phyloP scores from a whole-genome alignment of 2,888 invertebrate genomes.

The Metalampra italica region DNA sequence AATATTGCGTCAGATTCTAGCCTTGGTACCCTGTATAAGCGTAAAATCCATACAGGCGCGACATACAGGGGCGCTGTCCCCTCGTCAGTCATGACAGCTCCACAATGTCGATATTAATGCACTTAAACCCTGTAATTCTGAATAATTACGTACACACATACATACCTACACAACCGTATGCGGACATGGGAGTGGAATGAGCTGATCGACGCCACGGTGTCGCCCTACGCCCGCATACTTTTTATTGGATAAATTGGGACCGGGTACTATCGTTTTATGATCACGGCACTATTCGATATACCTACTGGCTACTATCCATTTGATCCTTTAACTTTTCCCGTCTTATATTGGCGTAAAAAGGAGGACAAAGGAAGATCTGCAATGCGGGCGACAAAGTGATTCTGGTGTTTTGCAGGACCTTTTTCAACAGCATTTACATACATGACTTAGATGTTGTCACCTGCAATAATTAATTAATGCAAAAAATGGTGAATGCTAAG shows the following conservation, averaged over 20 bases:
- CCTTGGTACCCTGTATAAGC: too few relatives aligned
- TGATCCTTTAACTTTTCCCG: not conserved
- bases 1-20: too few relatives aligned
- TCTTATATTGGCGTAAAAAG: not conserved
- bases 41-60: not conserved
- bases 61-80: slow-evolving; percentile 3
- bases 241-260: slow-evolving; percentile 70
- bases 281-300: slow-evolving; percentile 11
- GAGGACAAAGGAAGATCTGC: not conserved
- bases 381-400: not conserved
- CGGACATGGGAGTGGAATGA: slow-evolving; percentile 38
- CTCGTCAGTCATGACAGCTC: slow-evolving; percentile 1
- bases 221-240: slow-evolving; percentile 59
- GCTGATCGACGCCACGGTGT: slow-evolving; percentile 34
- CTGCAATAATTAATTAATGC: too few relatives aligned
- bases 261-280: slow-evolving; percentile 50
- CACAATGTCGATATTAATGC: slow-evolving; percentile 40
- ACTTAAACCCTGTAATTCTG: slow-evolving; percentile 49
- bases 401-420: not conserved
- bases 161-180: not conserved
- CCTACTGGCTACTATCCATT: not conserved
- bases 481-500: too few relatives aligned
- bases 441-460: too few relatives aligned
- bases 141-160: slow-evolving; percentile 46
- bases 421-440: too few relatives aligned